phyloP scores from a whole-genome alignment of 2,113 vertebrate genomes.

The Cervus canadensis region DNA sequence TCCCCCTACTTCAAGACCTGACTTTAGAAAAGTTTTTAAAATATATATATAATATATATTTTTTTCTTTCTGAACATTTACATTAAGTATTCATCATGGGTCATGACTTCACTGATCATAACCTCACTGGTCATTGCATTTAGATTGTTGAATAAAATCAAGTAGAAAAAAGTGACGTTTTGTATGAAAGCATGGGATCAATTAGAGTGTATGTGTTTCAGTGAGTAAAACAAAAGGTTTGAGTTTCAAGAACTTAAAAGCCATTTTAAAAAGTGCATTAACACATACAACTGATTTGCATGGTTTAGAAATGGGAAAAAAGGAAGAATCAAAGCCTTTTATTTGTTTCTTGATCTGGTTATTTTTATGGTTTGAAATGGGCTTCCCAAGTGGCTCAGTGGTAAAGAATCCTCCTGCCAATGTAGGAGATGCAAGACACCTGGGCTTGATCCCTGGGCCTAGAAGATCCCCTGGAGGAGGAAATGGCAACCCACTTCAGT shows the following conservation, averaged over 20 bases:
- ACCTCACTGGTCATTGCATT: not conserved
- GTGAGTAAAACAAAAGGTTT: not conserved
- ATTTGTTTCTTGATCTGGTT: not conserved
- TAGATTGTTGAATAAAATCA: not conserved
- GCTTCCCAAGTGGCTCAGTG: not conserved
- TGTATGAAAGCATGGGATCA: not conserved
- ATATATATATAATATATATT: not conserved
- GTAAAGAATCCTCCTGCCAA: not conserved
- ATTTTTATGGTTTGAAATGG: not conserved
- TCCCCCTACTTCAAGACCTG: conserved; percentile 66
- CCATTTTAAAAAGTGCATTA: conserved; percentile 8
- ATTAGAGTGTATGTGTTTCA: not conserved
- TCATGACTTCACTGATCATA: not conserved
- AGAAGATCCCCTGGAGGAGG: not conserved
- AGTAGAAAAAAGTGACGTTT: not conserved
- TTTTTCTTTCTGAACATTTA: not conserved
- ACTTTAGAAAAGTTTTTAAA: conserved; percentile 48
- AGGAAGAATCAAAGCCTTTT: not conserved
- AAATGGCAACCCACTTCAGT: not conserved
- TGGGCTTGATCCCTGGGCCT: not conserved
- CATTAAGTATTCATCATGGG: not conserved
- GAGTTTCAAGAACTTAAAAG: not conserved
- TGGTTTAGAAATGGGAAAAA: not conserved
- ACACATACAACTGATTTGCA: not conserved
- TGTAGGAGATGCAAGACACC: not conserved